These are phyloP conservation scores for Eupithecia dodoneata DNA, from an alignment of 2,888 invertebrate genomes.

Conservation along the genomic window DNA sequence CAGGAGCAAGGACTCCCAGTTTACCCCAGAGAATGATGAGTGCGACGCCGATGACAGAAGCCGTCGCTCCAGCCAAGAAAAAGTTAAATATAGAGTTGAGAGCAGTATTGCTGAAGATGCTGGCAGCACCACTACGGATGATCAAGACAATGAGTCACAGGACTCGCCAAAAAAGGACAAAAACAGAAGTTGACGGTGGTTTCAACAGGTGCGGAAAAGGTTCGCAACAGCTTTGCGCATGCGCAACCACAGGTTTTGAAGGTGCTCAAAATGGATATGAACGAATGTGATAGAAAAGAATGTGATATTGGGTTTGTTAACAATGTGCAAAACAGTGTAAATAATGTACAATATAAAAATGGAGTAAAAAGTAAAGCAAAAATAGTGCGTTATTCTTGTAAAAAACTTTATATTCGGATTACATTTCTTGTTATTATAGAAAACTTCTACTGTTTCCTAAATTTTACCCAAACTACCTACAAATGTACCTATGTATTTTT, in stretches of 20 bases:
- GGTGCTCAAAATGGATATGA: slow-evolving; percentile 19
- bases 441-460: not conserved
- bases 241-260: slow-evolving; percentile 4
- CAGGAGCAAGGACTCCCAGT: slow-evolving; percentile 22
- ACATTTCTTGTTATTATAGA: not conserved
- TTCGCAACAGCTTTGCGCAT: not conserved
- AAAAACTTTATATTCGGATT: not conserved
- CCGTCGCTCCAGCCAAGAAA: not conserved
- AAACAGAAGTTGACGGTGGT: slow-evolving; percentile 17
- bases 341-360: not conserved
- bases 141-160: not conserved
- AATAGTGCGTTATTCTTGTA: not conserved
- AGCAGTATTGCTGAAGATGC: not conserved
- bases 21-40: slow-evolving; percentile 14
- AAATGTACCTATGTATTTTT: not conserved
- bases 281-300: not conserved
- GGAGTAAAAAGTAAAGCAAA: not conserved
- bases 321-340: not conserved
- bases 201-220: slow-evolving; percentile 9
- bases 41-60: slow-evolving; percentile 13
- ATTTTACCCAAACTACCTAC: not conserved
- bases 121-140: not conserved
- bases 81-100: not conserved
- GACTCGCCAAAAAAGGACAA: not conserved
- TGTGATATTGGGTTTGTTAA: slow-evolving; percentile 11